phyloP scores from a whole-genome alignment of 2,888 invertebrate species.

The Allolobophora icterica region DNA sequence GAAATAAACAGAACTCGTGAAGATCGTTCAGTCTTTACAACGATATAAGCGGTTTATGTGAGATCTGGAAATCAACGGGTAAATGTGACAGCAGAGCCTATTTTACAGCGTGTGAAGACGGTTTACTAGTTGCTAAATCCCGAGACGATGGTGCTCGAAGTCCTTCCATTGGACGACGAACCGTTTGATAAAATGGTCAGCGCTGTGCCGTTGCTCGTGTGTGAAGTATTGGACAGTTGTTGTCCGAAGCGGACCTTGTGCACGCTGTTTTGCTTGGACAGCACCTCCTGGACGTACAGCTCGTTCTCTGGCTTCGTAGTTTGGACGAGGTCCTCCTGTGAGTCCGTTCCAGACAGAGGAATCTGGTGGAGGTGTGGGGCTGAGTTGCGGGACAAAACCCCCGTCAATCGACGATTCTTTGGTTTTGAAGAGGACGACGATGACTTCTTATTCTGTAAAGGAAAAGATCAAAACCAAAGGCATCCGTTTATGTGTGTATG shows the following conservation, averaged over 20 bases:
- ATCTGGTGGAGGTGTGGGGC: background rate
- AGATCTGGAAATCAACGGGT: background rate
- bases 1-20: too few species aligned
- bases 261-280: background rate
- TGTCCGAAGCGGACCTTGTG: background rate
- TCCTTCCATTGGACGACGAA: background rate
- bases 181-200: background rate
- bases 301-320: background rate
- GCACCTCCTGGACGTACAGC: background rate
- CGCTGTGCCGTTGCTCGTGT: constrained; percentile 21
- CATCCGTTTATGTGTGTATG: background rate
- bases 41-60: background rate
- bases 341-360: background rate
- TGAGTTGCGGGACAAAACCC: background rate
- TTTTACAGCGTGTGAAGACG: background rate
- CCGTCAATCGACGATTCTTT: background rate
- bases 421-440: background rate
- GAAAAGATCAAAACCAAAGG: background rate
- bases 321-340: background rate
- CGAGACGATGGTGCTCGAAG: background rate
- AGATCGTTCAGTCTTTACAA: background rate
- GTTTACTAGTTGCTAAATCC: background rate
- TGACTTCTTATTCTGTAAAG: constrained; percentile 12
- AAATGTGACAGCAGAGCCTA: background rate
- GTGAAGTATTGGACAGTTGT: background rate